Conservation (phyloP, 2,113 vertebrate species). For the Neomonachus schauinslandi region DNA sequence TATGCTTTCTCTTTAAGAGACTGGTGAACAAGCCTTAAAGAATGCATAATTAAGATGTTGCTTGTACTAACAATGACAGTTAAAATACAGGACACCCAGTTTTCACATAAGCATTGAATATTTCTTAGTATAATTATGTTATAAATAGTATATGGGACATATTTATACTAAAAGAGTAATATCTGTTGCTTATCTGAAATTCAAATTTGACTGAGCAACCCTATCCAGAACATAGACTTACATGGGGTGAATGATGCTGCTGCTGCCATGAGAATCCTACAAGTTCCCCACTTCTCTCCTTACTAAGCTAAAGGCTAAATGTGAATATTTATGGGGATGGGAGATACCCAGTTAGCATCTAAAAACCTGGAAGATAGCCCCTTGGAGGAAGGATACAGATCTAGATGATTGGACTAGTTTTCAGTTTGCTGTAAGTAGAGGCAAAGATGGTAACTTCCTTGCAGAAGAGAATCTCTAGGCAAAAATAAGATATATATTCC, state of each 20-base stretch:
- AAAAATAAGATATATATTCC: not conserved
- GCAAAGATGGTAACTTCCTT: not conserved
- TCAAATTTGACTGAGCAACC: not conserved
- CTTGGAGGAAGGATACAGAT: not conserved
- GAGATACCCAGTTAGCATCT: not conserved
- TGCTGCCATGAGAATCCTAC: not conserved
- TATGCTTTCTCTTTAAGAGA: not conserved
- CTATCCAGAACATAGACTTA: not conserved
- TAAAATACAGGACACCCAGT: not conserved
- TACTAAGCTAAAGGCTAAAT: not conserved
- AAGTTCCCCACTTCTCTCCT: not conserved
- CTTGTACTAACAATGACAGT: not conserved
- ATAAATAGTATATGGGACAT: not conserved
- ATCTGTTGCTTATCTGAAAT: not conserved
- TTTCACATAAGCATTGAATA: not conserved
- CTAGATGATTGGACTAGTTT: not conserved
- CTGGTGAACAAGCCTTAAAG: not conserved
- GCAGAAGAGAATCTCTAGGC: not conserved
- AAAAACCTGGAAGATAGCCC: not conserved
- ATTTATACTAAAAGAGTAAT: not conserved
- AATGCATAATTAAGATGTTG: not conserved
- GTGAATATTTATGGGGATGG: not conserved
- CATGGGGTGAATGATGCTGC: accelerated
- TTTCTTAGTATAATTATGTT: not conserved
- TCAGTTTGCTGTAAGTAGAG: not conserved